Percentiles rank a stretch among this genome's conserved stretches.
Conservation (phyloP, 2,888 invertebrate genomes). For the Xanthorhoe spadicearia region DNA sequence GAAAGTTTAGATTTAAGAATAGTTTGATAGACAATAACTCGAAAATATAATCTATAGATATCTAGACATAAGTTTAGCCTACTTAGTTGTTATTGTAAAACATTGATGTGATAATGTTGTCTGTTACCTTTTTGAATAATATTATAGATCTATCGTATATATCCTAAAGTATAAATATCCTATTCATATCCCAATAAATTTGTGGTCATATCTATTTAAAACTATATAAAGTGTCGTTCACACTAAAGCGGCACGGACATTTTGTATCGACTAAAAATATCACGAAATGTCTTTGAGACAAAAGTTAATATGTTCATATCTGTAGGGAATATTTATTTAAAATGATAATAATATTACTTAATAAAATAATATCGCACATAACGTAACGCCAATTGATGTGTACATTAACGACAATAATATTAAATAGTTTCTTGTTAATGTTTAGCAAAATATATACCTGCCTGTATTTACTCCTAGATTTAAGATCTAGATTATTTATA, state of each 20-base stretch:
- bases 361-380: constrained; percentile 43
- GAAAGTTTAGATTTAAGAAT: constrained; percentile 10
- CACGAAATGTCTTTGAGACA: constrained; percentile 3
- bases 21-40: constrained; percentile 19
- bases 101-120: constrained; percentile 60
- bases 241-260: not conserved
- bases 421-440: constrained; percentile 19
- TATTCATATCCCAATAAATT: constrained; percentile 1
- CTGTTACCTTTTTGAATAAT: constrained; percentile 54
- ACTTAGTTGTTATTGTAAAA: constrained; percentile 46
- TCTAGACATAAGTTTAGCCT: constrained; percentile 13
- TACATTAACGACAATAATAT: constrained; percentile 37
- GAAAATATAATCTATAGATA: constrained; percentile 5
- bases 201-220: not conserved
- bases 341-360: not conserved
- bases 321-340: not conserved
- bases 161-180: constrained; percentile 4
- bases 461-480: constrained; percentile 13
- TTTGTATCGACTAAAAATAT: not conserved
- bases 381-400: constrained; percentile 53
- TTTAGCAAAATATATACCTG: constrained; percentile 17
- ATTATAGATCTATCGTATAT: constrained; percentile 27
- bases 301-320: not conserved
- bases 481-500: not conserved
- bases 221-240: not conserved